Percentiles rank a stretch among this genome's conserved stretches.
Conservation (phyloP, 2,888 invertebrate species). For the Thecocarcelia acutangulata region DNA sequence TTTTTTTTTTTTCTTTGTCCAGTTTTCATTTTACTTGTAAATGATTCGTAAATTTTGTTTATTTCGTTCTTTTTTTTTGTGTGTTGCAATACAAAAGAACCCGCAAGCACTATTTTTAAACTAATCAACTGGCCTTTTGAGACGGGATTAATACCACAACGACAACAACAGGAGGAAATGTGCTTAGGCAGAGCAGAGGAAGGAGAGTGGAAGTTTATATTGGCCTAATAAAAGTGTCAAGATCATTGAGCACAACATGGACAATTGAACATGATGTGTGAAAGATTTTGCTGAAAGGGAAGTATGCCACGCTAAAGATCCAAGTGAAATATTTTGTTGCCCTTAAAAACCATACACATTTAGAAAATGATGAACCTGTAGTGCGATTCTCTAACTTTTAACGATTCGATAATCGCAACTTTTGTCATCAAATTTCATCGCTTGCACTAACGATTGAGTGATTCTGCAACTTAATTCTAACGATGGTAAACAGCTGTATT, state of each 20-base stretch:
- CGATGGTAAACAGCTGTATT: too few relatives aligned
- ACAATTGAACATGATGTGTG: constrained; percentile 50
- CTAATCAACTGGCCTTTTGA: constrained; percentile 62
- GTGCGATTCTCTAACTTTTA: too few relatives aligned
- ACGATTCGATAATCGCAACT: too few relatives aligned
- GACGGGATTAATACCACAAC: constrained; percentile 52
- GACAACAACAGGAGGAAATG: constrained; percentile 6
- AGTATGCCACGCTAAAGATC: constrained; percentile 8
- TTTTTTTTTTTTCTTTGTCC: constrained; percentile 25
- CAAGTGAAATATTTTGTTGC: too few relatives aligned
- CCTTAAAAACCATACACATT: too few relatives aligned
- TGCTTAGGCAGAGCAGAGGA: neutral
- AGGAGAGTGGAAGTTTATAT: constrained; percentile 53
- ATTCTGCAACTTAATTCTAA: too few relatives aligned
- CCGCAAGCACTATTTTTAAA: constrained; percentile 56
- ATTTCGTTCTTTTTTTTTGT: constrained; percentile 22
- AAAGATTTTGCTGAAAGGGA: constrained; percentile 19
- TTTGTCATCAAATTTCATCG: too few relatives aligned
- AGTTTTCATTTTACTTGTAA: constrained; percentile 31
- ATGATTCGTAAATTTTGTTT: constrained; percentile 38
- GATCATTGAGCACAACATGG: constrained; percentile 61
- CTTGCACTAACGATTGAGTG: too few relatives aligned
- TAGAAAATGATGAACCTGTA: too few relatives aligned
- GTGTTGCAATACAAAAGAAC: constrained; percentile 38
- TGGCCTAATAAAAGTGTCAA: constrained; percentile 68